Conservation (phyloP, 1,140 invertebrate genomes). For the Branchinecta lindahli region DNA sequence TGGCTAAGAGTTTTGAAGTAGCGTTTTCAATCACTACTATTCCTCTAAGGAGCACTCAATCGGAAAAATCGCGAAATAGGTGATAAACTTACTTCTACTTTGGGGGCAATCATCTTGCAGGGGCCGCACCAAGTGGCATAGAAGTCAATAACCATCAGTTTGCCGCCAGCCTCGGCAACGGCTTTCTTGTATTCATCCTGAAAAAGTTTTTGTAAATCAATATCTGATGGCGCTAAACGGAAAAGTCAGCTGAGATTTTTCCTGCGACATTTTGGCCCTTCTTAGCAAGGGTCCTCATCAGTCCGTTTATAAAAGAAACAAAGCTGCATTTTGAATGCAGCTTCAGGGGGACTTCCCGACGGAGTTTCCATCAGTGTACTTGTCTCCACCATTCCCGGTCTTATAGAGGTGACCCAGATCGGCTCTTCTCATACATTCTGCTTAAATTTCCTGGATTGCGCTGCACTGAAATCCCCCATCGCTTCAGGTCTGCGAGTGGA, state of each 20-base stretch:
- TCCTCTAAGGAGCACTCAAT: no score
- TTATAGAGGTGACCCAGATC: background rate
- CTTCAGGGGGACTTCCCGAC: constrained; percentile 7
- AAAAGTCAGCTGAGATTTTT: no score
- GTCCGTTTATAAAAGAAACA: no score
- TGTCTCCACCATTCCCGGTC: background rate
- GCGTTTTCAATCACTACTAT: no score
- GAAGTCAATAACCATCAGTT: constrained; percentile 74
- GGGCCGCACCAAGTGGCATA: constrained; percentile 56
- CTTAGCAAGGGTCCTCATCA: no score
- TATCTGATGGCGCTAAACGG: no score
- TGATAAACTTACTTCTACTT: constrained; percentile 35
- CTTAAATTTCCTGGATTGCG: background rate
- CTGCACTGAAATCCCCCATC: constrained; percentile 4
- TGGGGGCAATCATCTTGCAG: constrained; percentile 79
- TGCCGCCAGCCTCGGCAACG: constrained; percentile 55
- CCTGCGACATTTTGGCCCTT: no score
- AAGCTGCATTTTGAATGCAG: no score
- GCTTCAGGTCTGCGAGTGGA: background rate
- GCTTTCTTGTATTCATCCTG: constrained; percentile 54
- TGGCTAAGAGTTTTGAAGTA: no score
- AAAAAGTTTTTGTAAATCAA: constrained; percentile 27
- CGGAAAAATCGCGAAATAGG: no score
- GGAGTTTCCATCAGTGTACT: constrained; percentile 1
- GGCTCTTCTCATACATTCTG: constrained; percentile 8